These are phyloP conservation scores for Oceanodroma leucorhoa DNA, from an alignment of 2,797 vertebrate species.

Conservation along the genomic window DNA sequence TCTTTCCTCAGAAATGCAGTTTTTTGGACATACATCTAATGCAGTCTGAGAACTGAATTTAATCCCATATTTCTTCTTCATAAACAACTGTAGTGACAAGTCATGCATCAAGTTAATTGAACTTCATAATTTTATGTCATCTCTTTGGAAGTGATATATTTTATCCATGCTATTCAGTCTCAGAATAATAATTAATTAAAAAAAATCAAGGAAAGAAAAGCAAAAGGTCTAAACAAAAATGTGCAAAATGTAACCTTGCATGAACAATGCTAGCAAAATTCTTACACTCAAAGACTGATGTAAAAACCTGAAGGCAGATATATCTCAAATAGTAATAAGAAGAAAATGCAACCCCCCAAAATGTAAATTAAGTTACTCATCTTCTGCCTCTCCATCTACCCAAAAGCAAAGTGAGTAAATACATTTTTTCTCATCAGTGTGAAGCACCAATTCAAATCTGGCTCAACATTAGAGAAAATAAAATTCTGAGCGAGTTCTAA, in stretches of 20 bases:
- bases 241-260: not conserved
- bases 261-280: not conserved
- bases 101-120: not conserved
- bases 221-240: not conserved
- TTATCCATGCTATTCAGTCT: not conserved
- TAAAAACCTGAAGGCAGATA: not conserved
- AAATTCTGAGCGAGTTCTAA: not conserved
- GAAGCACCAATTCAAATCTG: not conserved
- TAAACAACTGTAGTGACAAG: not conserved
- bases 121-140: not conserved
- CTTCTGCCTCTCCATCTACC: not conserved
- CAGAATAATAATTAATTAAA: not conserved
- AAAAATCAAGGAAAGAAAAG: not conserved
- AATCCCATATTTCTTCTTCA: not conserved
- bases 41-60: not conserved
- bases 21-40: not conserved
- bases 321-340: not conserved
- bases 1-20: not conserved
- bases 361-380: not conserved
- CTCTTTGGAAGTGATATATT: not conserved
- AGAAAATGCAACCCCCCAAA: not conserved
- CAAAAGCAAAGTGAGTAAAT: not conserved
- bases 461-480: not conserved
- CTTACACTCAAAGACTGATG: not conserved
- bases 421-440: not conserved